phyloP scores from a whole-genome alignment of 2,797 vertebrate genomes.

The Tangara arthus region DNA sequence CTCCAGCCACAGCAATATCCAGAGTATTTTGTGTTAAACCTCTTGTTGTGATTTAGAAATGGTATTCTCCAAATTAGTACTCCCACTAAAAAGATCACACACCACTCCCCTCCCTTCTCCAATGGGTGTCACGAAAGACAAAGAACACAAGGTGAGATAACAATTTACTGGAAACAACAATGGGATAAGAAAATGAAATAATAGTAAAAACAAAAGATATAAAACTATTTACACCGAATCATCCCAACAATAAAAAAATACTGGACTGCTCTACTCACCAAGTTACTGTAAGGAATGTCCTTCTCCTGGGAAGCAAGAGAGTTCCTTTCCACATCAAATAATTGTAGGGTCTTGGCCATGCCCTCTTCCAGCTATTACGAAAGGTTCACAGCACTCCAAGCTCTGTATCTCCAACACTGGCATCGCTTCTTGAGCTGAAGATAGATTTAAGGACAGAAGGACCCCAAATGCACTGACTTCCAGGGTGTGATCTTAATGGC shows the following conservation, averaged over 20 bases:
- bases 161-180: background rate
- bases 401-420: fast-evolving
- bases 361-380: background rate
- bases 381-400: fast-evolving
- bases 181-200: background rate
- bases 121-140: background rate
- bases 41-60: background rate
- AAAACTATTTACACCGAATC: background rate
- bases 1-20: background rate
- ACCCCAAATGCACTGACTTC: background rate
- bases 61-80: background rate
- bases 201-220: background rate
- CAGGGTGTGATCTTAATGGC: background rate
- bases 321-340: background rate
- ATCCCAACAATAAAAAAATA: background rate
- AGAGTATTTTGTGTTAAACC: background rate
- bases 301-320: background rate
- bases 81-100: background rate
- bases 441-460: background rate
- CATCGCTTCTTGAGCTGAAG: background rate
- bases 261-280: fast-evolving
- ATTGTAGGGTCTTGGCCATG: background rate
- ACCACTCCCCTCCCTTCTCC: background rate
- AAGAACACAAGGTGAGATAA: background rate
- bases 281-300: background rate